A percentile compares a stretch with the other conserved stretches of the same genome.
phyloP scores from a whole-genome alignment of 2,888 invertebrate genomes.

The Tortrix viridana region DNA sequence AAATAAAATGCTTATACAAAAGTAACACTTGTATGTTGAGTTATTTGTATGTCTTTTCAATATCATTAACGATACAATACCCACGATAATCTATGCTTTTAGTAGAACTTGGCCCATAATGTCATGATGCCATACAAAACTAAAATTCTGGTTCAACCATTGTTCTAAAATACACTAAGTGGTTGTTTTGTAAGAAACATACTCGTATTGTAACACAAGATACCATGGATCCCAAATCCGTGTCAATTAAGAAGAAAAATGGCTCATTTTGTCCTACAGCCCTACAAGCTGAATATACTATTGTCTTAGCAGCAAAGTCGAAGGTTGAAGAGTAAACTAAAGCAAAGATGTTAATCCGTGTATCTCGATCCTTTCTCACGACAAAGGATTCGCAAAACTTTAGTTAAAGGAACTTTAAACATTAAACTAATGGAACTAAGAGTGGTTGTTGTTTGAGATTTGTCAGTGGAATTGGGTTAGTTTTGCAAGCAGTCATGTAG shows the following conservation, averaged over 20 bases:
- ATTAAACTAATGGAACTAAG: neutral
- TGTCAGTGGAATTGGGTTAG: constrained; percentile 14
- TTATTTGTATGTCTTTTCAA: too few relatives aligned
- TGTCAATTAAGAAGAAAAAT: constrained; percentile 42
- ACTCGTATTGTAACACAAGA: constrained; percentile 20
- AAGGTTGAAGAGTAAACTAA: constrained; percentile 3
- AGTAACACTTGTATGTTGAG: too few relatives aligned
- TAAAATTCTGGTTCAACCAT: too few relatives aligned
- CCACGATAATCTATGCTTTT: too few relatives aligned
- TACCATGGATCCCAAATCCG: constrained; percentile 13
- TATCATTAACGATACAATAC: too few relatives aligned
- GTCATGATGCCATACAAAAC: too few relatives aligned
- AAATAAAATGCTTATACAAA: too few relatives aligned
- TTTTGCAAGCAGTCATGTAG: constrained; percentile 27
- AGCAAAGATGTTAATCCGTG: constrained; percentile 29
- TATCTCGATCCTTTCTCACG: constrained; percentile 33
- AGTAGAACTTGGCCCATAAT: too few relatives aligned
- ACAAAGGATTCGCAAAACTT: constrained; percentile 16
- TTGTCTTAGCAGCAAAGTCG: constrained; percentile 19
- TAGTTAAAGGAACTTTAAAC: constrained; percentile 4
- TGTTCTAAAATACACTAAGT: too few relatives aligned
- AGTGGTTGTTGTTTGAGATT: neutral
- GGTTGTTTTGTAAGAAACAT: too few relatives aligned
- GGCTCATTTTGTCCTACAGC: constrained; percentile 7
- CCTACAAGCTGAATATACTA: constrained; percentile 19